Evolutionary conservation across 1,140 invertebrate species (phyloP).

Genomic region (Drosophila pseudoobscura): DNA sequence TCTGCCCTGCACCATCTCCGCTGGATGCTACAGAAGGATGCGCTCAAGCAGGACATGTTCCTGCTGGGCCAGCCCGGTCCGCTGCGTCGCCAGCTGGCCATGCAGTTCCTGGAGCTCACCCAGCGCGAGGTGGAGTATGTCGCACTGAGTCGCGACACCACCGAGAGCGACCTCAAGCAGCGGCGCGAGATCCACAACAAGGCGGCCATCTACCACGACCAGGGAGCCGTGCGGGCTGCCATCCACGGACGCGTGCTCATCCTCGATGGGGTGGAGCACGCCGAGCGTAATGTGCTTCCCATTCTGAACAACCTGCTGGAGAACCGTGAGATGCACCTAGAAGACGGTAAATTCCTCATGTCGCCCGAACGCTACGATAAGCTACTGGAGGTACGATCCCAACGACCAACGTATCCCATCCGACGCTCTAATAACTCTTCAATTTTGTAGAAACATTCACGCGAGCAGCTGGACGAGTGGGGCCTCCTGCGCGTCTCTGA

Average conservation of each 20-base stretch:
- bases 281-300: slow-evolving; percentile 97
- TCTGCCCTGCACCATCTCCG: slow-evolving; percentile 91
- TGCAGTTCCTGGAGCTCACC: slow-evolving; percentile 95
- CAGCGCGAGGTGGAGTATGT: slow-evolving; percentile 96
- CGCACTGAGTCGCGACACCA: slow-evolving; percentile 96
- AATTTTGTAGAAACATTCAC: slow-evolving; percentile 85
- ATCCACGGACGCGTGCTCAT: slow-evolving; percentile 94
- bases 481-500: slow-evolving; percentile 94
- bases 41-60: slow-evolving; percentile 97
- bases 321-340: slow-evolving; percentile 99
- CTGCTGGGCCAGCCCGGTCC: slow-evolving; percentile 95
- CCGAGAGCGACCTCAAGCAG: slow-evolving; percentile 98
- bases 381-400: slow-evolving; percentile 88
- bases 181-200: slow-evolving; percentile 94
- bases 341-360: slow-evolving; percentile 97
- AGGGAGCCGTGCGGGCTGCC: slow-evolving; percentile 96
- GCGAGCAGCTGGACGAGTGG: slow-evolving; percentile 90
- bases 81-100: slow-evolving; percentile 88
- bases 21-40: slow-evolving; percentile 98
- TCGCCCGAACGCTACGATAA: slow-evolving; percentile 95
- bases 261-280: slow-evolving; percentile 99
- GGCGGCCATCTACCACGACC: slow-evolving; percentile 96
- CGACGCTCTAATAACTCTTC: background rate
- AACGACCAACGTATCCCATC: background rate
- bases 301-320: slow-evolving; percentile 99